Evolutionary conservation across 2,113 vertebrate genomes (phyloP), one percentile per base, ranked within the genome.

Genomic region (Poeciliopsis occidentalis): DNA sequence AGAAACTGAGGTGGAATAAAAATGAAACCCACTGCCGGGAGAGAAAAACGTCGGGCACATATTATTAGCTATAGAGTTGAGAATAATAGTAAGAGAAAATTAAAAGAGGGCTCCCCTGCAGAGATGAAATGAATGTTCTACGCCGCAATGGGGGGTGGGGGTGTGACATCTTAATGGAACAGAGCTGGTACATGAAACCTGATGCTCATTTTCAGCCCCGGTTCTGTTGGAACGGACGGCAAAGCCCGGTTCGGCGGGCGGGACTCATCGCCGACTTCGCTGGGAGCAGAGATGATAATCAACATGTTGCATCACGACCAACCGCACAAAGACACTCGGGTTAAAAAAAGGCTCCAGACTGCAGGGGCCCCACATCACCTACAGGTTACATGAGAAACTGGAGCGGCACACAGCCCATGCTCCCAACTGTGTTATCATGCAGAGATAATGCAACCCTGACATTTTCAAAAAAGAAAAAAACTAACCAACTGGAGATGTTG

Each of bases 41-140:
- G 51, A 64, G 31, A 7, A 34, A 76, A 76, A 19, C 32, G 29
- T 12, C 39, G 32, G 69, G 19, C 26, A 7, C 41, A 30, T 71
- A 63, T 22, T 57, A 24, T 64, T 15, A 51, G 31, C 24, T 62
- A 7, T 63, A 73, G 60, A 60, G 78, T 12, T 4, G 51, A n/a
- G 29, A 7, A 60, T 47, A 68, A 73, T 61, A 17, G 71, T 8
- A 17, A 41, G 65, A 62, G 57, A 70, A 60, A 76, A 62, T 68
- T 1, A 61, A 64, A 73, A 17, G 1, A 62, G 19, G 19, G 3
- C 70, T 62, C 27, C 5, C 30, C 73, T 67, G 69, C 44, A 27
- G 51, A 41, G 65, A n/a, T 57, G 34, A 79, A 73, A 69, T 31
- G 1, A 1, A 31, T 64, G 30, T 44, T 67, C 7, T 29, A 17